These are phyloP conservation scores for Octodon degus DNA, from an alignment of 2,113 vertebrate species.

Conservation along the genomic window DNA sequence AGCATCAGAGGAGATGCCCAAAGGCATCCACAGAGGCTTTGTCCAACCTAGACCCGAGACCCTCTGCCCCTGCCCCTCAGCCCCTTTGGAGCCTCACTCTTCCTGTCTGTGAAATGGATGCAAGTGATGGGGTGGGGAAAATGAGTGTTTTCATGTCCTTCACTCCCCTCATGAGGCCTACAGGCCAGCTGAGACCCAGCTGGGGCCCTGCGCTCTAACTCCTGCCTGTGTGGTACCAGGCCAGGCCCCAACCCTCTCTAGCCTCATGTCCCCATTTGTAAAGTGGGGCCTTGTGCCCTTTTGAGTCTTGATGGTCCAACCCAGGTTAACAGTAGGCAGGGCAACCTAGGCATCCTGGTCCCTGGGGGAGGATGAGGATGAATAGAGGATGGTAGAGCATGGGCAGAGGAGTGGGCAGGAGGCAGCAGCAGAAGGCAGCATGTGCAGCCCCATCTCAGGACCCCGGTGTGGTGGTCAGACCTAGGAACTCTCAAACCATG, in stretches of 20 bases:
- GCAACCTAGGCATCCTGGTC: background rate
- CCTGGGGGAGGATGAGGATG: background rate
- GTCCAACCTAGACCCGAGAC: no score
- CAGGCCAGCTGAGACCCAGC: background rate
- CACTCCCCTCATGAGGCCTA: background rate
- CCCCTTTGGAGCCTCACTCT: background rate
- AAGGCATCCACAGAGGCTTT: background rate
- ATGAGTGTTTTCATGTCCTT: background rate
- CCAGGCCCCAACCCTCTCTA: background rate
- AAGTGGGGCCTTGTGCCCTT: background rate
- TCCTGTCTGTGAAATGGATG: background rate
- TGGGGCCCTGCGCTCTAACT: background rate
- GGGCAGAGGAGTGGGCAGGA: background rate
- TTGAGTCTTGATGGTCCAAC: background rate
- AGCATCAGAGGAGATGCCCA: background rate
- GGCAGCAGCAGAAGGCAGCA: background rate
- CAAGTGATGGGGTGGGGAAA: background rate
- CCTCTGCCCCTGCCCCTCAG: background rate
- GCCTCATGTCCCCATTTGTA: background rate
- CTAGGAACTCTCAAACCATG: background rate
- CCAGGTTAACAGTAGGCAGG: background rate
- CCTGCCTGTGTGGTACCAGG: background rate
- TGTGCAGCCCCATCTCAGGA: background rate
- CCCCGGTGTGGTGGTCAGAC: background rate
- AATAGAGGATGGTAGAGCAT: background rate